Evolutionary conservation across 2,113 vertebrate species (phyloP), one percentile per base, ranked within the genome.

Genomic region (Gambusia affinis): DNA sequence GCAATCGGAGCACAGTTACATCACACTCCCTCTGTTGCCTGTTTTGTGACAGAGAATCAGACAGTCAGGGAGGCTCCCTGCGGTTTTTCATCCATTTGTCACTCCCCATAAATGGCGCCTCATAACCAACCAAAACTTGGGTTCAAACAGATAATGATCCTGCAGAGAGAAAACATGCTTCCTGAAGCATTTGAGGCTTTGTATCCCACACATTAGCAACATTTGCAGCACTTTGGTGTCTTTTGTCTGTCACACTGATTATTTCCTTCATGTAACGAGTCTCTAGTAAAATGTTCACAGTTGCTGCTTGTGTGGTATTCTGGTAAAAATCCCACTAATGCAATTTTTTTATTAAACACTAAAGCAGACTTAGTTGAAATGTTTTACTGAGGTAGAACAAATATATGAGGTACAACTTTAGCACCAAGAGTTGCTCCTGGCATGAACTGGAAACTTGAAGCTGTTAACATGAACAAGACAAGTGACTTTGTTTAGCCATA

Each of bases 231-330:
- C 29, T 42, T 67, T 37, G 57, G 51, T 61, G 54, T 8, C 57
- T 73, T 78, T 67, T 39, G 71, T 60, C 31, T 51, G 24, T 60
- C 39, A 64, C 37, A 8, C 71, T 78, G n/a, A 75, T 60, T 30
- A 86, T 85, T 81, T 78, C 60, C 64, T 75, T 88, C 76, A 85
- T 82, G 75, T 79, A 88, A 88, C 78, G 67, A 61, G 28, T 33
- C 15, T 71, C 57, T 44, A 66, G 57, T 72, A 8, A 80, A 47
- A 47, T 19, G 17, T 47, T 47, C 44, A 47, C 44, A 47, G 44
- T 17, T 19, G 44, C 17, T 47, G 17, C 44, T 47, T 1, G 5
- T 19, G 44, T 19, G 44, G 44, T 47, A 47, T 47, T 47, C 5
- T 47, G 44, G 39, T 19, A 47, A 47, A 47, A 47, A 17, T 47